Base-by-base conservation (phyloP, 2,888 invertebrate species). In the Chelonus formosanus region DNA sequence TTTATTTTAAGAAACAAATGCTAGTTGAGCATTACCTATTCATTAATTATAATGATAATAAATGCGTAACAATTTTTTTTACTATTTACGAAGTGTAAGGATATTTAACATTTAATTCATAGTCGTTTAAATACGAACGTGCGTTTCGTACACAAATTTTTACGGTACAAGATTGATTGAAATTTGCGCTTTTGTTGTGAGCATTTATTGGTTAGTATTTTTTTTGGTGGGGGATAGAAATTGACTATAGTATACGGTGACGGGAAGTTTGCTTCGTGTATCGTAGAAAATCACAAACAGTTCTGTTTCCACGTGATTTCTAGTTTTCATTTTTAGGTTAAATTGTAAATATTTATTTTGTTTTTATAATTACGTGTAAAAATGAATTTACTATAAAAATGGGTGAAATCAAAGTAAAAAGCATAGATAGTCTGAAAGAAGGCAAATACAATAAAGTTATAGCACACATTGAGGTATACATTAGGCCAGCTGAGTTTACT, bases 11-110 rank as follows among this genome's bases (percentile, higher is more conserved):
- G 81, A 84, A 84, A 84, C 84, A 84, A 84, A 84, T 84, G 84
- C 83, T 84, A 84, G 84, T 83, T 82, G 83, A 84, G 84, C 84
- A 84, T 84, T 83, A 84, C 81, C 83, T 84, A 82, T 81, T 79
- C 79, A 79, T 82, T 83, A 83, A 83, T 83, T 79, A 80, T 82
- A 83, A 83, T 83, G 76, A 82, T 82, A 83, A 84, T 83, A 83
- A 83, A 84, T 83, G 82, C 82, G 80, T 83, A 83, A 82, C 83
- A 82, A 82, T 83, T 79, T 79, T 79, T n/a, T 59, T 68, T 66
- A 68, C 57, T 65, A 67, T 70, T 67, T 69, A 70, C 66, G 78
- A 78, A 80, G 78, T 79, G 77, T 73, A 81, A 82, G 79, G 80
- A 80, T 83, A 83, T 82, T 83, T 82, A 81, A 82, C 80, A 80